Evolutionary conservation across 2,797 vertebrate genomes (phyloP), one percentile per base, ranked within the genome.

Genomic region (Clarias platycephalus): DNA sequence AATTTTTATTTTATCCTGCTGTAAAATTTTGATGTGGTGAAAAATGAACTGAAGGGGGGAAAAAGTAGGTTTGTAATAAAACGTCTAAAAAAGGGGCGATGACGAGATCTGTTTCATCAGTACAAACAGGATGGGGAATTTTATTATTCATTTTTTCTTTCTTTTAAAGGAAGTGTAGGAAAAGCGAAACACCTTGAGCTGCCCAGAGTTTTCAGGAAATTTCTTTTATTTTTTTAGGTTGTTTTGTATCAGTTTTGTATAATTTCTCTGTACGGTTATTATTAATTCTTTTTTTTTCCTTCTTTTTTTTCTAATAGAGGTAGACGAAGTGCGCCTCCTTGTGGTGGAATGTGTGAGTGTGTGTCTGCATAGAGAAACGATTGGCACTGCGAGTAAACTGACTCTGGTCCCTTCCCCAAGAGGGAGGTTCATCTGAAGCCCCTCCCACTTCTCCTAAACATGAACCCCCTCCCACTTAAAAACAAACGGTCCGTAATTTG

Each of bases 301-400:
- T n/a, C n/a, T 84, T 88, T 78, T 87, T 83, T 18, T 37, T 49
- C 80, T 85, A 81, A 55, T 82, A 87, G 90, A 91, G 91, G 90
- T 89, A 87, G 72, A 82, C 81, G 87, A 89, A 87, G 88, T 34
- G 62, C 82, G 90, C 92, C 89, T 89, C 90, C 91, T 90, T 63
- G 5, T 77, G 76, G 66, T 92, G 93, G 94, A 95, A 95, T 94
- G 26, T 74, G 55, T 58, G 67, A 26, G 37, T 49, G 55, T n/a
- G 75, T 16, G 58, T 53, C 89, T 93, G 93, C 92, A 93, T 93
- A 93, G 90, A 85, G 85, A 88, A 93, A 88, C 83, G 79, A 87
- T 90, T 89, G 89, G 89, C 89, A 90, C 88, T 77, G 86, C 57
- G 83, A 87, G 86, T 81, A 77, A 86, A 85, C 83, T 57, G 64